phyloP scores from a whole-genome alignment of 1,140 invertebrate genomes.

The Ditylenchus dipsaci region DNA sequence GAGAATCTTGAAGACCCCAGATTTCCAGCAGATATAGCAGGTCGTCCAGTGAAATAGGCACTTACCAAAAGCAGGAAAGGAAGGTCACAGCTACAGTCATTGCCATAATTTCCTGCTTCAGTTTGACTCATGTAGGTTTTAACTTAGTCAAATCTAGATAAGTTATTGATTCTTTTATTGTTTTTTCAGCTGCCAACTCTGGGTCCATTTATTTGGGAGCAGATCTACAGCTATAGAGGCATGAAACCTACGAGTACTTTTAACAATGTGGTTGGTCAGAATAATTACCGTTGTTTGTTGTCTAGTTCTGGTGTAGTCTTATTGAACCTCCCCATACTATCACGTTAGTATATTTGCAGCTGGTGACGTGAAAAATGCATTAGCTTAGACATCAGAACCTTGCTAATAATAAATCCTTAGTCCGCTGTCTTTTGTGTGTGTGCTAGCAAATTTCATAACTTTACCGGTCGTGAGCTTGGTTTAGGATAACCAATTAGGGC shows the following conservation, averaged over 20 bases:
- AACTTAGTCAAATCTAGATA: neutral
- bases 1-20: neutral
- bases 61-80: constrained; percentile 46
- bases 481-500: too few species aligned
- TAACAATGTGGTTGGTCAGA: constrained; percentile 7
- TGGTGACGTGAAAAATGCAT: too few species aligned
- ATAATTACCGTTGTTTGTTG: too few species aligned
- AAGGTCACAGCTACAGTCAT: constrained; percentile 47
- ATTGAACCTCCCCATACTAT: neutral
- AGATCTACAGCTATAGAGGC: constrained; percentile 32
- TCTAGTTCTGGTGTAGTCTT: neutral
- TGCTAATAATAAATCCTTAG: too few species aligned
- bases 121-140: constrained; percentile 42
- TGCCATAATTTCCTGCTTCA: constrained; percentile 47
- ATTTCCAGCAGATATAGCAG: constrained; percentile 15
- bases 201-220: constrained; percentile 47
- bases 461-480: too few species aligned
- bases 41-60: constrained; percentile 32
- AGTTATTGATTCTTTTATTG: constrained; percentile 17
- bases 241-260: constrained; percentile 16
- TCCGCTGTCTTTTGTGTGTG: too few species aligned
- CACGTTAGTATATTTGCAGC: too few species aligned
- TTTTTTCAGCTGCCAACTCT: constrained; percentile 37
- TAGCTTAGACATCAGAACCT: too few species aligned
- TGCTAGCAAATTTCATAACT: too few species aligned